Base-by-base conservation (phyloP, 2,113 vertebrate genomes). In the Proterorhinus semilunaris region DNA sequence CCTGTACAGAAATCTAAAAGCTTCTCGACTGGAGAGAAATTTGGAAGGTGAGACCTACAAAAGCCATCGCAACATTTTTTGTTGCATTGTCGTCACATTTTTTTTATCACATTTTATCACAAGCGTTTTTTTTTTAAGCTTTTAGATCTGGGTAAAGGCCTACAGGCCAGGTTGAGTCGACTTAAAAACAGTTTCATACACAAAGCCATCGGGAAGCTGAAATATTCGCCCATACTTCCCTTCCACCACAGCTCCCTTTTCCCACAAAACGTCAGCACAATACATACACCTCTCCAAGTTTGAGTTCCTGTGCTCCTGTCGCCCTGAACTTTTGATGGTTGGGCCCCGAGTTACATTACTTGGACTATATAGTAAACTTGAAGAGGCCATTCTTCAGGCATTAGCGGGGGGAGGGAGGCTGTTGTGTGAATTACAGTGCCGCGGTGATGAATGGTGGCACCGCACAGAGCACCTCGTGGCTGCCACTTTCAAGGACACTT, bases 401-500 rank as follows among this genome's bases (percentile, higher is more conserved):
- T 65, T 65, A 50, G 46, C 16, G 17, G 46, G 47, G 47, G 21
- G 21, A 21, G 49, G 46, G 4, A 50, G 48, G 15, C 46, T 65
- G 17, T 49, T 49, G 47, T 65, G 63, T 50, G 47, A 50, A 65
- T 36, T 65, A 65, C 46, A 65, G 47, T 36, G 21, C 2, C 4
- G 17, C 21, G 6, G 63, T 65, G 47, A 65, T 50, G 63, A 65
- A 65, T 65, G 63, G 21, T 50, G 63, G 47, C 21, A 65, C 21
- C 4, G n/a, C 44, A 12, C 62, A 48, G 62, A 65, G 63, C 63
- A 65, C 46, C 47, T 27, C 17, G 63, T 50, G 63, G 12, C 21
- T 51, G 63, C 47, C 16, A 65, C 46, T 50, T 65, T 65, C 63
- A 66, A 53, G 50, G 65, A 66, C 36, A 66, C 65, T 66, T 16